A percentile compares a stretch with the other conserved stretches of the same genome.
Conservation (phyloP, 30 jellyfish, hydroid and myxozoan genomes). For the Rhopilema esculentum region DNA sequence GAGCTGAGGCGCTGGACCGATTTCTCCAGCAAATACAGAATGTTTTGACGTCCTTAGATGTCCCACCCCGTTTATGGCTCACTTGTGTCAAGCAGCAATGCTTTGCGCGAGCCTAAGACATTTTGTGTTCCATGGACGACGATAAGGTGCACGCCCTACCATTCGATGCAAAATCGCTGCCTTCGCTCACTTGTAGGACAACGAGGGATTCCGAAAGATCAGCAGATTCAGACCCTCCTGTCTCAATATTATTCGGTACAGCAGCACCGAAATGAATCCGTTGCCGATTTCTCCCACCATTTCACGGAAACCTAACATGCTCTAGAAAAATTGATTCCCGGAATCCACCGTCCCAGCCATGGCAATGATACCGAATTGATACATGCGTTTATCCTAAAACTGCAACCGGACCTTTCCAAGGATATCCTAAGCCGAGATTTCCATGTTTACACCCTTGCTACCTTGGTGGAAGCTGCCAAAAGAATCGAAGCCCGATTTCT, state of each 20-base stretch:
- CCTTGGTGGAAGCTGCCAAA: not conserved
- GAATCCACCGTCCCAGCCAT: too few relatives aligned
- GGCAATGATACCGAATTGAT: not conserved
- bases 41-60: too few relatives aligned
- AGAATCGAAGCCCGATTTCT: not conserved
- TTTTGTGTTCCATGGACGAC: not conserved
- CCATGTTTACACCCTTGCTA: not conserved
- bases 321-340: constrained; percentile 10
- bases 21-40: too few relatives aligned
- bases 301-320: not conserved
- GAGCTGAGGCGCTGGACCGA: too few relatives aligned
- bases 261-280: constrained; percentile 12
- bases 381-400: not conserved
- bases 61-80: too few relatives aligned
- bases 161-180: too few relatives aligned
- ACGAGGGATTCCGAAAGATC: not conserved
- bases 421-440: not conserved
- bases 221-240: not conserved
- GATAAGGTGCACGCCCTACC: not conserved
- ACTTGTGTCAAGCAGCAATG: too few relatives aligned
- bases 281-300: constrained; percentile 6
- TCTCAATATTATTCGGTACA: not conserved
- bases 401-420: not conserved
- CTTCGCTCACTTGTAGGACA: not conserved
- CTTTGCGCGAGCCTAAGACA: too few relatives aligned